Percentiles rank a stretch among this genome's conserved stretches.
Evolutionary conservation across 2,113 vertebrate genomes (phyloP).

Genomic region (Grus americana): DNA sequence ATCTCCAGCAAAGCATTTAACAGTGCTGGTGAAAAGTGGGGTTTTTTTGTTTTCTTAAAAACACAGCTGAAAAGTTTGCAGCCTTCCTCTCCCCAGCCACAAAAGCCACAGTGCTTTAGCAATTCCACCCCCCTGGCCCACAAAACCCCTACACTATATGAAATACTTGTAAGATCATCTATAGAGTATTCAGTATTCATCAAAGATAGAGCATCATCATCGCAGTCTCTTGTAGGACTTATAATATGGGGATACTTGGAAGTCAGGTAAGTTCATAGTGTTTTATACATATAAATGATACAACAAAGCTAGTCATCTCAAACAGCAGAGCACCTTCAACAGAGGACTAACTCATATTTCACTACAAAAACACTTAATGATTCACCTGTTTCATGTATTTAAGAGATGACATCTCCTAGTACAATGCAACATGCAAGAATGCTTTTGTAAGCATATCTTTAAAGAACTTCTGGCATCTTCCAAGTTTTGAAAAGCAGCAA

Average conservation of each 20-base stretch:
- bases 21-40: neutral
- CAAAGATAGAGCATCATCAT: neutral
- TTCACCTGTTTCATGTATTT: neutral
- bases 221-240: neutral
- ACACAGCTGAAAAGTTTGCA: neutral
- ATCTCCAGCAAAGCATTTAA: neutral
- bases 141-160: neutral
- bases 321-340: neutral
- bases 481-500: neutral
- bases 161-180: neutral
- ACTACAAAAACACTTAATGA: neutral
- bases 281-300: neutral
- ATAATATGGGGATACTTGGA: neutral
- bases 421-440: neutral
- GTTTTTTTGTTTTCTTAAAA: neutral
- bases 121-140: accelerated
- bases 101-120: neutral
- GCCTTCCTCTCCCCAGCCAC: neutral
- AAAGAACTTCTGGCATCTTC: neutral
- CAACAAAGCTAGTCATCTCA: neutral
- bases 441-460: neutral
- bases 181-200: neutral
- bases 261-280: neutral
- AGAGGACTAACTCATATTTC: neutral
- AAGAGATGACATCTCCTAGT: neutral